These are phyloP conservation scores for Campylomormyrus tamandua DNA, from an alignment of 2,113 vertebrate species.

Conservation along the genomic window DNA sequence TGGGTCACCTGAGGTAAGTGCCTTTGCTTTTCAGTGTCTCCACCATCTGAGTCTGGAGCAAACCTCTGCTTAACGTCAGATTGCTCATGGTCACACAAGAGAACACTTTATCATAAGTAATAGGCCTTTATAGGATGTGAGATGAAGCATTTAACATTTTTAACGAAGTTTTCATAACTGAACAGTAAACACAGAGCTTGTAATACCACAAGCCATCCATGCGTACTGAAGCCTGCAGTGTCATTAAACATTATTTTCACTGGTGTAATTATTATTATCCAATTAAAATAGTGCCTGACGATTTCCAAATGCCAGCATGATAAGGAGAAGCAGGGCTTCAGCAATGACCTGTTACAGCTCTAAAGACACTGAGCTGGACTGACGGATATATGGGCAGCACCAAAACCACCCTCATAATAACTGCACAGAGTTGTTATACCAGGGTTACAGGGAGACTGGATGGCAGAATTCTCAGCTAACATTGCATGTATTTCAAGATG, in stretches of 20 bases:
- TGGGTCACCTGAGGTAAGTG: neutral
- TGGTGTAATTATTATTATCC: neutral
- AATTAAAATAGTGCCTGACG: neutral
- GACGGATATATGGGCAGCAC: neutral
- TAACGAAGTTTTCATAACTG: neutral
- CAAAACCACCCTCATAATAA: neutral
- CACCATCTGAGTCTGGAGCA: neutral
- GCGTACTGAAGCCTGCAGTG: neutral
- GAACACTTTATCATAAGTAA: neutral
- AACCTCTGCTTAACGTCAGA: neutral
- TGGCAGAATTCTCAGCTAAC: neutral
- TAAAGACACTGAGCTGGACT: neutral
- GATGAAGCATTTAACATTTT: neutral
- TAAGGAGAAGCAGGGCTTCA: neutral
- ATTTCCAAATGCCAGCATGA: neutral
- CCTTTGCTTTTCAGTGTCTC: neutral
- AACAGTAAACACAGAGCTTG: conserved; percentile 9
- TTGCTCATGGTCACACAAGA: neutral
- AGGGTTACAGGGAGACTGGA: neutral
- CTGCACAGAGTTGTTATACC: neutral
- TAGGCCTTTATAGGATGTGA: neutral
- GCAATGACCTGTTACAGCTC: neutral
- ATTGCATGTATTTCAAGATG: neutral
- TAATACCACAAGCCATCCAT: neutral
- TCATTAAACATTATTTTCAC: conserved; percentile 11